Conservation (phyloP, 2,797 vertebrate species). For the Catamblyrhynchus diadema region DNA sequence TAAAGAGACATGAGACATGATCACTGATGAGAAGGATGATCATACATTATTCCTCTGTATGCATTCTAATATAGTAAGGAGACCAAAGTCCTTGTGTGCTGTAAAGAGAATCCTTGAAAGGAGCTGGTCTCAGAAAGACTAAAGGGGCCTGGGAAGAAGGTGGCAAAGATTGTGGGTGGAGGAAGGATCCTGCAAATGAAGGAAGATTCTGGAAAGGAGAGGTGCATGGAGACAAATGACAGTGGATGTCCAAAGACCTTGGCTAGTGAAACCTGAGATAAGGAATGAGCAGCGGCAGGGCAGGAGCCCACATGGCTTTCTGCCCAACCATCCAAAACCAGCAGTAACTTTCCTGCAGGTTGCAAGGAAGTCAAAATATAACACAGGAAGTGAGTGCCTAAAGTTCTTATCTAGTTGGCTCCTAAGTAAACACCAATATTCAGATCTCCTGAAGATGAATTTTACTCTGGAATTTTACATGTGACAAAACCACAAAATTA, state of each 20-base stretch:
- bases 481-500: background rate
- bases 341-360: background rate
- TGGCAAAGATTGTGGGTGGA: background rate
- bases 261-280: background rate
- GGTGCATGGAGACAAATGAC: background rate
- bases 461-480: background rate
- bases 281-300: background rate
- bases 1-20: background rate
- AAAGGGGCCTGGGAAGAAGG: background rate
- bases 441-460: background rate
- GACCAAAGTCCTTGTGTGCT: background rate
- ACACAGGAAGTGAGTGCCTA: rapidly evolving
- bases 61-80: background rate
- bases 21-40: background rate
- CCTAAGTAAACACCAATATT: background rate
- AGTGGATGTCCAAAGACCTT: background rate
- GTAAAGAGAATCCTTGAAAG: background rate
- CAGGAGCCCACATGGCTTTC: background rate
- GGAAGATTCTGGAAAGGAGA: background rate
- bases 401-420: background rate
- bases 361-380: background rate
- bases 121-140: background rate
- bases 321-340: background rate
- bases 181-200: background rate
- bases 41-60: background rate